A percentile compares a stretch with the other conserved stretches of the same genome.
Evolutionary conservation across 2,797 vertebrate species (phyloP).

Genomic region (Anabas testudineus): DNA sequence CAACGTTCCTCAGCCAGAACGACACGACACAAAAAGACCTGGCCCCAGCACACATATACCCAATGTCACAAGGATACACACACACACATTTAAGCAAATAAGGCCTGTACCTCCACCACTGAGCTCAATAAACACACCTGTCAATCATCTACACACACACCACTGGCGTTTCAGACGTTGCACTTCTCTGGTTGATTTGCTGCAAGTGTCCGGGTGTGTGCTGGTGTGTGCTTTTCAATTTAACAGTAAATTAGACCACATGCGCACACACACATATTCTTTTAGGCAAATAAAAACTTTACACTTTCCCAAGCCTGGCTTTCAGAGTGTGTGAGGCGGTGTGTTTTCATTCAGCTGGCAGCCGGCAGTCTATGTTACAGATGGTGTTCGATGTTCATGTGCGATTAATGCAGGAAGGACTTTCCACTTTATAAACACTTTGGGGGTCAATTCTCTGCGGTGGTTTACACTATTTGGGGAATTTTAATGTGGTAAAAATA

Average conservation of each 20-base stretch:
- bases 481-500: conserved; percentile 47
- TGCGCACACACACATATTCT: neutral
- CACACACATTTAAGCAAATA: conserved; percentile 20
- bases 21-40: conserved; percentile 63
- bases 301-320: conserved; percentile 21
- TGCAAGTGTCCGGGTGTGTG: conserved; percentile 4
- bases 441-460: conserved; percentile 43
- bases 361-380: conserved; percentile 14
- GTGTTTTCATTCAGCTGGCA: conserved; percentile 39
- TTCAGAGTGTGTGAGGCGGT: neutral
- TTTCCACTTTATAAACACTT: conserved; percentile 69
- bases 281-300: conserved; percentile 41
- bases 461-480: conserved; percentile 39
- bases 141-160: conserved; percentile 49
- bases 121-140: conserved; percentile 36
- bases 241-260: conserved; percentile 26
- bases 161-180: conserved; percentile 18
- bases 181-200: conserved; percentile 45
- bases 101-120: neutral
- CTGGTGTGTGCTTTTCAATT: conserved; percentile 23
- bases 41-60: conserved; percentile 25
- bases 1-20: conserved; percentile 34
- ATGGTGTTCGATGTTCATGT: conserved; percentile 39
- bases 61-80: conserved; percentile 18
- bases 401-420: conserved; percentile 48